Evolutionary conservation across 2,888 invertebrate genomes (phyloP), one percentile per base, ranked within the genome.

Genomic region (Lepidochitona cinerea): DNA sequence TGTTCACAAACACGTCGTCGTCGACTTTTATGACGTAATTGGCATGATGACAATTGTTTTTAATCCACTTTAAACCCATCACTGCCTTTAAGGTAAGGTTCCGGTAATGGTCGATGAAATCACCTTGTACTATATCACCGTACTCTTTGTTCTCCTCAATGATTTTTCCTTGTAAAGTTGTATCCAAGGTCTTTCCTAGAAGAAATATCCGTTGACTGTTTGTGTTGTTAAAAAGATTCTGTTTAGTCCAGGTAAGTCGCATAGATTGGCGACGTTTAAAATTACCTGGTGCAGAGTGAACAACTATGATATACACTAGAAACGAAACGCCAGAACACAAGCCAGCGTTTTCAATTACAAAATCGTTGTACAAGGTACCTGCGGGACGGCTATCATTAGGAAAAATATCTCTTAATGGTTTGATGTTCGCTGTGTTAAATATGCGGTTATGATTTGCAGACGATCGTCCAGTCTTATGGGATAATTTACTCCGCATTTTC

Each of bases 1-100:
- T 41, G 49, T 68, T 41, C 18, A 68, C 32, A 29, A 68, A 68
- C 14, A 49, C 32, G 49, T 68, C 68, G 29, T 68, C 68, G 29
- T 68, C 68, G 18, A 32, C 12, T 68, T 68, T 68, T 12, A 68
- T 18, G 37, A 68, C 49, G 68, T 26, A 9, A 18, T 68, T 18
- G 29, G 68, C 68, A 12, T 37, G 37, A 37, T 5, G n/a, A 23
- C 68, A 68, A 26, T 68, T 18, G 14, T 33, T 29, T 37, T 3
- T 41, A 18, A 68, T 49, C 68, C 68, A 68, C 18, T 32, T 18
- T 18, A 68, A 41, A 12, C 41, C 68, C 37, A 36, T 33, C 33
- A 68, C 37, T 4, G 36, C 68, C 41, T 68, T 68, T 1, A 36
- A 29, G 1, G 68, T 68, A 26, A 68, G 49, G 49, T 68, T 68